Evolutionary conservation across 2,797 vertebrate species (phyloP).

Genomic region (Micrastur ruficollis): DNA sequence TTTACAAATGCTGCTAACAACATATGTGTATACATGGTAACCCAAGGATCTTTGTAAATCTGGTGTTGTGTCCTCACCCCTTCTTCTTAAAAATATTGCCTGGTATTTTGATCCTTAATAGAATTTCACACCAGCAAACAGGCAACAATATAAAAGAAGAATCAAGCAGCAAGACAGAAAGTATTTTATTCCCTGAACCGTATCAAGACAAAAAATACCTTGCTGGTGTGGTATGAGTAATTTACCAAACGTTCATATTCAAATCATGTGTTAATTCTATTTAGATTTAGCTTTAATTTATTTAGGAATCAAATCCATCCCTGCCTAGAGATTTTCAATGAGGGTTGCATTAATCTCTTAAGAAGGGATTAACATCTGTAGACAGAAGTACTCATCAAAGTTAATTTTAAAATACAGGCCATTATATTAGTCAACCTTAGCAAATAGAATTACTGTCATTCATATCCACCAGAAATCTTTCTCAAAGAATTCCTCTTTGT

Average conservation of each 20-base stretch:
- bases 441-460: constrained; percentile 16
- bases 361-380: constrained; percentile 53
- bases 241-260: neutral
- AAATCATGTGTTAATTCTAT: constrained; percentile 18
- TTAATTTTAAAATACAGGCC: constrained; percentile 43
- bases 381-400: constrained; percentile 55
- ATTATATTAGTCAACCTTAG: constrained; percentile 16
- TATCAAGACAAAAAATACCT: neutral
- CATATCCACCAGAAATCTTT: neutral
- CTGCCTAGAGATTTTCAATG: constrained; percentile 26
- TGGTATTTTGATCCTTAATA: neutral
- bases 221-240: neutral
- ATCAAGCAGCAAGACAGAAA: neutral
- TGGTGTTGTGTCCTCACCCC: fast-evolving
- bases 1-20: neutral
- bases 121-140: neutral
- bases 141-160: neutral
- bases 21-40: neutral
- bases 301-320: constrained; percentile 43
- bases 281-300: constrained; percentile 51
- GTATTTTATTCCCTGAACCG: neutral
- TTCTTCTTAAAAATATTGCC: neutral
- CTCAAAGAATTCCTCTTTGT: neutral
- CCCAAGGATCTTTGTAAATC: neutral
- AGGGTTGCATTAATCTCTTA: constrained; percentile 55